These are phyloP conservation scores for Galleria mellonella DNA, from an alignment of 1,140 invertebrate genomes.

Conservation along the genomic window DNA sequence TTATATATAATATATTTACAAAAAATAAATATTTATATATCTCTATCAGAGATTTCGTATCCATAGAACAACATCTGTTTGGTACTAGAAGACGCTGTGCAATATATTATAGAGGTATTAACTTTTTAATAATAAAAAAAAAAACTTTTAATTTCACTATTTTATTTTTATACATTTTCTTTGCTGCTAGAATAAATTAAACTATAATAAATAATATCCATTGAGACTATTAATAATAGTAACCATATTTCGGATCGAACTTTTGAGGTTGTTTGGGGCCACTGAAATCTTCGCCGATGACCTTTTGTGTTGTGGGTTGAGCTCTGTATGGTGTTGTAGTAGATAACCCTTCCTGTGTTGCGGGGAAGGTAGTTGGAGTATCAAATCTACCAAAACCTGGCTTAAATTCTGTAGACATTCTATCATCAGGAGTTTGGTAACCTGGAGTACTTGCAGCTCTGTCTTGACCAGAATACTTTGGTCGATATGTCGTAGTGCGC, in stretches of 20 bases:
- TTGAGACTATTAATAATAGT: constrained; percentile 31
- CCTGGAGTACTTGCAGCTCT: not conserved
- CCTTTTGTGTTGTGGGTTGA: constrained; percentile 2
- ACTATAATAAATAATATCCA: constrained; percentile 1
- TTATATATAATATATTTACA: too few species aligned
- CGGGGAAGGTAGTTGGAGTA: too few species aligned
- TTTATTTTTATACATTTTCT: too few species aligned
- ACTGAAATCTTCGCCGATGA: constrained; percentile 42
- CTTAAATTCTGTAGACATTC: not conserved
- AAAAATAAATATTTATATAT: too few species aligned
- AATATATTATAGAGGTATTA: too few species aligned
- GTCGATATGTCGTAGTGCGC: not conserved
- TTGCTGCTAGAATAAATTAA: not conserved
- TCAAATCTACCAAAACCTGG: not conserved
- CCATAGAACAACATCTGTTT: too few species aligned
- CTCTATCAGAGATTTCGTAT: too few species aligned
- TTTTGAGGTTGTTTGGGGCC: constrained; percentile 41
- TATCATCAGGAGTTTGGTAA: not conserved
- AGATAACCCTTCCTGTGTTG: too few species aligned
- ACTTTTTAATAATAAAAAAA: too few species aligned
- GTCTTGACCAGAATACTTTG: not conserved
- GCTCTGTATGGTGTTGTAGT: not conserved
- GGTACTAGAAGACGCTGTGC: too few species aligned
- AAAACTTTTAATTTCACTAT: too few species aligned
- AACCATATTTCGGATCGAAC: constrained; percentile 42